A percentile compares a stretch with the other conserved stretches of the same genome.
These are phyloP conservation scores for Neria commutata DNA, from an alignment of 2,888 invertebrate species.

Conservation along the genomic window DNA sequence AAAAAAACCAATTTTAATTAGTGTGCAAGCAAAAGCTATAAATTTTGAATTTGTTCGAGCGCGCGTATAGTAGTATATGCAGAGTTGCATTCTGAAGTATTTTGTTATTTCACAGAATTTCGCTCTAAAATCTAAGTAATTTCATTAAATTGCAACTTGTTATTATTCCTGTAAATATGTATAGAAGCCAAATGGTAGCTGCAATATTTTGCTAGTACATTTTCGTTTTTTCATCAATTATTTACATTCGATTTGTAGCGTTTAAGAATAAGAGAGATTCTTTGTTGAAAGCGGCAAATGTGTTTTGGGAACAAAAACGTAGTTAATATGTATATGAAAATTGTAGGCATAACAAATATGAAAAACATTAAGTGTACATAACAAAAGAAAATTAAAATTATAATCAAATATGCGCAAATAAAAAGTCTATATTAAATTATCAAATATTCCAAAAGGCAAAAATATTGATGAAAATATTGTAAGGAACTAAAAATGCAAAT, in stretches of 20 bases:
- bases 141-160: neutral
- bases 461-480: no score
- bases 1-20: neutral
- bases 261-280: conserved; percentile 5
- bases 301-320: conserved; percentile 60
- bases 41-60: neutral
- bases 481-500: no score
- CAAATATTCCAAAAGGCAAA: no score
- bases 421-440: no score
- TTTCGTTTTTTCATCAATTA: neutral
- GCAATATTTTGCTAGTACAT: neutral
- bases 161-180: neutral
- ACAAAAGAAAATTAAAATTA: no score
- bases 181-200: neutral
- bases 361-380: conserved; percentile 22
- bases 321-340: conserved; percentile 43
- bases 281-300: conserved; percentile 41
- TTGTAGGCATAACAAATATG: conserved; percentile 27
- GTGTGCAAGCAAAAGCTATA: neutral
- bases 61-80: no score
- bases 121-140: neutral
- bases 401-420: no score
- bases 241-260: conserved; percentile 29
- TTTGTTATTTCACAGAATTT: neutral
- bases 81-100: neutral